Evolutionary conservation across 2,797 vertebrate genomes (phyloP).

Genomic region (Sebastes iracundus): DNA sequence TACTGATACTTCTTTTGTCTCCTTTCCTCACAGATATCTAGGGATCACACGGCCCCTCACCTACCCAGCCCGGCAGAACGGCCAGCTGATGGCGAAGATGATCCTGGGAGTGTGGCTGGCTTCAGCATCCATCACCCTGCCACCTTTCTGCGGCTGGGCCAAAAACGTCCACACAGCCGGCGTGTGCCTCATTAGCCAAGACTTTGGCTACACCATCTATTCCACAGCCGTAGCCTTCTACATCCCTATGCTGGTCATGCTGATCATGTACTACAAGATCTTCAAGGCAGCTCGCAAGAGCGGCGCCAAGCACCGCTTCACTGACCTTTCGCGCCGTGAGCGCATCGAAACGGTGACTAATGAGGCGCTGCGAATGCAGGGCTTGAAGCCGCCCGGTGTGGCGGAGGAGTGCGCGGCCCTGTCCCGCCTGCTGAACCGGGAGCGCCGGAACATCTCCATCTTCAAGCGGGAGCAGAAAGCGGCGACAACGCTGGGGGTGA

Average conservation of each 20-base stretch:
- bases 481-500: slow-evolving; percentile 86
- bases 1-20: slow-evolving; percentile 34
- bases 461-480: slow-evolving; percentile 88
- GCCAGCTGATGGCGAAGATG: slow-evolving; percentile 88
- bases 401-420: slow-evolving; percentile 81
- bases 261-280: slow-evolving; percentile 89
- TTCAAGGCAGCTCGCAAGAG: slow-evolving; percentile 87
- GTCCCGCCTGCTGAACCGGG: slow-evolving; percentile 81
- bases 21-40: slow-evolving; percentile 77
- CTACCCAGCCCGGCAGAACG: slow-evolving; percentile 86
- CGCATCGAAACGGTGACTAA: slow-evolving; percentile 78
- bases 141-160: slow-evolving; percentile 87
- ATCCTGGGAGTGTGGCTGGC: slow-evolving; percentile 86
- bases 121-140: slow-evolving; percentile 86
- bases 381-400: slow-evolving; percentile 80
- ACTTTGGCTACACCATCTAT: slow-evolving; percentile 87
- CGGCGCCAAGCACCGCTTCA: slow-evolving; percentile 85
- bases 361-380: slow-evolving; percentile 83
- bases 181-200: slow-evolving; percentile 88
- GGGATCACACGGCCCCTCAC: slow-evolving; percentile 86
- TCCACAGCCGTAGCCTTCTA: slow-evolving; percentile 88
- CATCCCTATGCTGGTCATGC: slow-evolving; percentile 88
- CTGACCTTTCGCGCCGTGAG: slow-evolving; percentile 74
- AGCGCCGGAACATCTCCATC: slow-evolving; percentile 86
- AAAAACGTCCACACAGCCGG: slow-evolving; percentile 83